phyloP scores from a whole-genome alignment of 1,140 invertebrate species.

The Magallana ariakensis region DNA sequence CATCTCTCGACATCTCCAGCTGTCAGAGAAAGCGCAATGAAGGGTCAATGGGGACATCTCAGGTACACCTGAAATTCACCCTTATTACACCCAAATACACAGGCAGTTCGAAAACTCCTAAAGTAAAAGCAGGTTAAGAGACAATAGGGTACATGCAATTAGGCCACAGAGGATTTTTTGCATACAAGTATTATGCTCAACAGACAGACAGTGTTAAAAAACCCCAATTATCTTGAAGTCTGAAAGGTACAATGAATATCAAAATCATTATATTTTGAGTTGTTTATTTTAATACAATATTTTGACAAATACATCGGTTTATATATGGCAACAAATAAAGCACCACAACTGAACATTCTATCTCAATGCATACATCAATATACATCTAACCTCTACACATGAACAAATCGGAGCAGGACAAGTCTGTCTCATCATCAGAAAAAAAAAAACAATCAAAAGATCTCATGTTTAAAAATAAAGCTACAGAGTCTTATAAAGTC shows the following conservation, averaged over 20 bases:
- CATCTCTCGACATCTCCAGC: background rate
- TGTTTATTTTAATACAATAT: constrained; percentile 22
- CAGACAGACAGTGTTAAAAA: no score
- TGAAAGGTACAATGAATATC: background rate
- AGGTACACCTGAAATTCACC: background rate
- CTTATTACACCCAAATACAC: no score
- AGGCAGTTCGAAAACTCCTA: background rate
- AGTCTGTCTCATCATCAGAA: no score
- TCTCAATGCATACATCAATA: background rate
- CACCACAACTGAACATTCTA: constrained; percentile 35
- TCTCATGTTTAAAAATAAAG: no score
- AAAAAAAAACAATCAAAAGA: no score
- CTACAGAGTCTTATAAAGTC: no score
- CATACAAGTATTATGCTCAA: no score
- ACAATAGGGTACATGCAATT: no score
- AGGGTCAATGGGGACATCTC: constrained; percentile 18
- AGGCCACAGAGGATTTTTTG: no score
- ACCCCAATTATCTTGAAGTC: background rate
- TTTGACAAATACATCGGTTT: background rate
- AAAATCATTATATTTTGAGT: background rate
- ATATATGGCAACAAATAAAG: constrained; percentile 25
- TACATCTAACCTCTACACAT: background rate
- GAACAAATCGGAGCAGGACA: background rate
- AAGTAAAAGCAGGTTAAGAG: background rate
- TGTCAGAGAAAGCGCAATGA: background rate